These are phyloP conservation scores for Centropyge bicolor DNA, from an alignment of 2,797 vertebrate genomes.

Conservation along the genomic window DNA sequence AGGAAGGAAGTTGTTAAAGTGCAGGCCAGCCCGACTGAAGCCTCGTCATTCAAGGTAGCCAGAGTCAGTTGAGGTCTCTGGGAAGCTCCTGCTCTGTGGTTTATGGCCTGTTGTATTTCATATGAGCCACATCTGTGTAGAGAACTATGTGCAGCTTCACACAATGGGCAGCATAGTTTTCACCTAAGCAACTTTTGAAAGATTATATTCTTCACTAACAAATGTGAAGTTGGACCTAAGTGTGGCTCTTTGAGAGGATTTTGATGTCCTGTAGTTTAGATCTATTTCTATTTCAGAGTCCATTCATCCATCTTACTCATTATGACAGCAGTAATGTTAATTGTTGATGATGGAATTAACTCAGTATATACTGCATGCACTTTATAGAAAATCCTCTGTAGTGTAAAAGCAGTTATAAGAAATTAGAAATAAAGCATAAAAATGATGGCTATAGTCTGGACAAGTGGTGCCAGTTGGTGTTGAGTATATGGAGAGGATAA, in stretches of 20 bases:
- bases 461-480: background rate
- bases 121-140: conserved; percentile 37
- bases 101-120: conserved; percentile 26
- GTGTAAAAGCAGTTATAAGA: background rate
- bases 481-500: too few species aligned
- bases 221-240: background rate
- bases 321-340: conserved; percentile 6
- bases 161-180: background rate
- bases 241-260: background rate
- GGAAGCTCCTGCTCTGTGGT: conserved; percentile 48
- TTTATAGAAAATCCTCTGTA: background rate
- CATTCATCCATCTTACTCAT: background rate
- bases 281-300: background rate
- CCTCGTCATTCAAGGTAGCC: conserved; percentile 63
- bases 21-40: conserved; percentile 71
- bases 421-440: background rate
- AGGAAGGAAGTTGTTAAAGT: conserved; percentile 86
- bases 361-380: background rate
- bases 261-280: background rate
- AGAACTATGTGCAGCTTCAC: conserved; percentile 16
- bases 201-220: background rate
- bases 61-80: conserved; percentile 58
- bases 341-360: background rate
- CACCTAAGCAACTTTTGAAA: background rate
- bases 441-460: background rate